Evolutionary conservation across 2,797 vertebrate genomes (phyloP), one percentile per base, ranked within the genome.

Genomic region (Amphiprion clarkii): DNA sequence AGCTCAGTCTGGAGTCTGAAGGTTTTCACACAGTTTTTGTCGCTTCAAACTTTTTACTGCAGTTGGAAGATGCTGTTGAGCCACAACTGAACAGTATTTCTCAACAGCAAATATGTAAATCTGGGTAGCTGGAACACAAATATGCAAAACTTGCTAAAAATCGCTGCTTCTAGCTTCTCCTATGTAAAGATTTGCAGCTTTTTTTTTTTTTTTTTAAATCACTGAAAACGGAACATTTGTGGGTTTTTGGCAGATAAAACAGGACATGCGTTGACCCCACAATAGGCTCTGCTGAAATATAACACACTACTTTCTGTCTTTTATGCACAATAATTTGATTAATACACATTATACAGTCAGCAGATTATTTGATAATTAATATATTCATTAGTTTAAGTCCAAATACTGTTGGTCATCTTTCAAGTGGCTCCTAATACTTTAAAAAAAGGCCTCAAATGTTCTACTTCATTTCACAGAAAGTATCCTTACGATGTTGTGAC

Each of bases 401-500:
- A 16, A 62, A 71, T 44, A 33, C 19, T 44, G 49, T 62, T 71
- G 27, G 7, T 3, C 52, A 29, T 11, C 59, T 17, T 46, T 27
- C 17, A 39, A 3, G 33, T n/a, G 11, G 21, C 4, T 23, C 56
- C 5, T 39, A 14, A n/a, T 21, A 42, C 14, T 16, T 36, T 36
- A 8, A 36, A 36, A 42, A 49, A 63, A 76, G 44, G 59, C 42
- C 56, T 69, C 12, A 2, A 14, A 52, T 21, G 5, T 14, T 58
- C 2, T 36, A 36, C 1, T 36, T 27, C 0, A 67, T 71, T 71
- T 67, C 39, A 65, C 36, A 62, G 23, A 46, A 55, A 56, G 33
- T n/a, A 1, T 63, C 11, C 52, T 71, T 39, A 2, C 4, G 29
- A 39, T 31, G 21, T 9, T 54, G 82, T 77, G 76, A 81, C 84